Percentiles rank a stretch among this genome's conserved stretches.
Evolutionary conservation across 2,888 invertebrate species (phyloP).

Genomic region (Diplazon laetatorius): DNA sequence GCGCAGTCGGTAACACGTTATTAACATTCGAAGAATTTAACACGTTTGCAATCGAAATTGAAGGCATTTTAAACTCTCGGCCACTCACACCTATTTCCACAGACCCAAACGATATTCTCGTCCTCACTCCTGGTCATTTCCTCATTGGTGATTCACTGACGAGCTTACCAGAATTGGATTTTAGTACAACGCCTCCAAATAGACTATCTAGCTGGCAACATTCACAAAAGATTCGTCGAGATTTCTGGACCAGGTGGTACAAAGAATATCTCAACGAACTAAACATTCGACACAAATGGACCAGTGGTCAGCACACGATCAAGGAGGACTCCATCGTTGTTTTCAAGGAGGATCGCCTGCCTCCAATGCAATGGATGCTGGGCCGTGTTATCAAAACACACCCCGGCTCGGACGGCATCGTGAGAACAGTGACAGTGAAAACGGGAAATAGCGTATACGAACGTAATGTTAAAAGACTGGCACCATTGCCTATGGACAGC

Average conservation of each 20-base stretch:
- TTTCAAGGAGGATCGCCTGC: constrained; percentile 36
- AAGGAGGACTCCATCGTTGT: constrained; percentile 42
- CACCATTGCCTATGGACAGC: constrained; percentile 43
- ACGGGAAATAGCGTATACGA: constrained; percentile 18
- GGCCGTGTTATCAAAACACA: constrained; percentile 37
- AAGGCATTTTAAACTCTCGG: constrained; percentile 39
- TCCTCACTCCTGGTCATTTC: constrained; percentile 38
- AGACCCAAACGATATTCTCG: constrained; percentile 23
- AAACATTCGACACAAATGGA: constrained; percentile 60
- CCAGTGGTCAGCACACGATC: not conserved
- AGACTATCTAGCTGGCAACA: constrained; percentile 60
- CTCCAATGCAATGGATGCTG: constrained; percentile 48
- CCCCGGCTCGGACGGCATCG: constrained; percentile 36
- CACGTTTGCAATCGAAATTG: constrained; percentile 36
- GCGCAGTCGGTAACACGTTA: constrained; percentile 30
- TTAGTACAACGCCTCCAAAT: constrained; percentile 9
- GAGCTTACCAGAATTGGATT: constrained; percentile 39
- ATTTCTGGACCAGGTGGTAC: constrained; percentile 64
- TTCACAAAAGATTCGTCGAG: constrained; percentile 59
- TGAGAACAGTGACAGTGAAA: constrained; percentile 23
- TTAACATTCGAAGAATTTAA: constrained; percentile 38
- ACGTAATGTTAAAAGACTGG: constrained; percentile 41
- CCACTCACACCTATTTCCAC: constrained; percentile 30
- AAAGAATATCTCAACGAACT: constrained; percentile 63
- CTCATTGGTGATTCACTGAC: constrained; percentile 42